A percentile compares a stretch with the other conserved stretches of the same genome.
These are phyloP conservation scores for Sitta europaea DNA, from an alignment of 2,113 vertebrate genomes.

Conservation along the genomic window DNA sequence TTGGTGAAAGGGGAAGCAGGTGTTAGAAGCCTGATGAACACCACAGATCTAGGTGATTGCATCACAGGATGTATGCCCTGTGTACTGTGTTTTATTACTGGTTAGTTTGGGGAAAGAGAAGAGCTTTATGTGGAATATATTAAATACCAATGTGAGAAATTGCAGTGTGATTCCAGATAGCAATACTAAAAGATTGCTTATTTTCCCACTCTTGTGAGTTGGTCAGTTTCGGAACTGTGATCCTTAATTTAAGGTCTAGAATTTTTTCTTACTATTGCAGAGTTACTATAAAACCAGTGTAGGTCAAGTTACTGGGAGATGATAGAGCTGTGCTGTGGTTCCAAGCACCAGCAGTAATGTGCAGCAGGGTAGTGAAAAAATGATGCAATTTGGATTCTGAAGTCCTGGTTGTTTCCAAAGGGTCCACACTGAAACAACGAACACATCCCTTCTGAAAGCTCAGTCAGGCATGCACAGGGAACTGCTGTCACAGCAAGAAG, in stretches of 20 bases:
- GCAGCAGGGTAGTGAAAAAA: not conserved
- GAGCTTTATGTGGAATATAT: not conserved
- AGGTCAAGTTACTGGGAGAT: not conserved
- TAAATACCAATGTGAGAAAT: not conserved
- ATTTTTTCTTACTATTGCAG: not conserved
- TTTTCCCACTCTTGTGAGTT: not conserved
- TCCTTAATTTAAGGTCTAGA: not conserved
- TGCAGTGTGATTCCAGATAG: not conserved
- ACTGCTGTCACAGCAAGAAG: constrained; percentile 46
- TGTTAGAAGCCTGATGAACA: not conserved
- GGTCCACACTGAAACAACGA: not conserved
- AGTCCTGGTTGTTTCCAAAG: not conserved
- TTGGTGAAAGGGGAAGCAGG: not conserved
- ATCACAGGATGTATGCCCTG: fast-evolving
- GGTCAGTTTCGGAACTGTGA: not conserved
- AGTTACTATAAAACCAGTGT: not conserved
- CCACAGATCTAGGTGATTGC: fast-evolving
- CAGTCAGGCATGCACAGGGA: not conserved
- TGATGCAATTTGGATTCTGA: not conserved
- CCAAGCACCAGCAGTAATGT: not conserved
- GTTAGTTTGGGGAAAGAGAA: not conserved
- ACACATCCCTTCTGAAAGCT: not conserved
- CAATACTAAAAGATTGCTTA: not conserved
- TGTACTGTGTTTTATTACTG: not conserved
- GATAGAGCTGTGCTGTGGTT: not conserved